Evolutionary conservation across 2,797 vertebrate genomes (phyloP).

Genomic region (Muscicapa comitata): DNA sequence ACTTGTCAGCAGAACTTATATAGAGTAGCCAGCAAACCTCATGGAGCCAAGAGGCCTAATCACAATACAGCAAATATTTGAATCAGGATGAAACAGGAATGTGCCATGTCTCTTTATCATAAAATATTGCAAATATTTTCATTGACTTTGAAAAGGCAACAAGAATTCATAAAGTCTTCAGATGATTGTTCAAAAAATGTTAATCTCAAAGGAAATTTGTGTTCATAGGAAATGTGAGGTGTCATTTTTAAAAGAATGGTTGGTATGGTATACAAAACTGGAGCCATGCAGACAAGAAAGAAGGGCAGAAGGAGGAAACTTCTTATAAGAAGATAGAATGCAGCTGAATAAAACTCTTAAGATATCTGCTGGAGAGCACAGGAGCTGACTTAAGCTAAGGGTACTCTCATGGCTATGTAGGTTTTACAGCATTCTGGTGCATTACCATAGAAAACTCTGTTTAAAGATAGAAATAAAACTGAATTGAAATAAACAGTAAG

Average conservation of each 20-base stretch:
- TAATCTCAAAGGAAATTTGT: background rate
- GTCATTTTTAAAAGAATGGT: background rate
- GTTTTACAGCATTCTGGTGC: background rate
- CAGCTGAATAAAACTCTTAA: background rate
- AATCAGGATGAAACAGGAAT: background rate
- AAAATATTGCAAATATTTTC: background rate
- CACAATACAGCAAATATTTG: background rate
- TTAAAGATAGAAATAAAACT: background rate
- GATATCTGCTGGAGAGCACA: background rate
- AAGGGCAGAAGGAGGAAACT: background rate
- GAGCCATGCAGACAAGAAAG: background rate
- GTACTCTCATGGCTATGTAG: background rate
- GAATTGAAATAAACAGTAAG: background rate
- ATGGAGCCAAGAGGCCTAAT: background rate
- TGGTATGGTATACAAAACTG: background rate
- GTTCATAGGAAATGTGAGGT: background rate
- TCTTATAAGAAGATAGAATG: background rate
- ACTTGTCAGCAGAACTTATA: background rate
- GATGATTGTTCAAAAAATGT: background rate
- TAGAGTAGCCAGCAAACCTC: background rate
- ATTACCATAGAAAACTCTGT: background rate
- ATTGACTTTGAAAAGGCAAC: background rate
- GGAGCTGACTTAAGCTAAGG: background rate
- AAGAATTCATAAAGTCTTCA: background rate
- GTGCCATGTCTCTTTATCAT: background rate